phyloP scores from a whole-genome alignment of 2,797 vertebrate genomes.

The Melanotaenia trifasciata region DNA sequence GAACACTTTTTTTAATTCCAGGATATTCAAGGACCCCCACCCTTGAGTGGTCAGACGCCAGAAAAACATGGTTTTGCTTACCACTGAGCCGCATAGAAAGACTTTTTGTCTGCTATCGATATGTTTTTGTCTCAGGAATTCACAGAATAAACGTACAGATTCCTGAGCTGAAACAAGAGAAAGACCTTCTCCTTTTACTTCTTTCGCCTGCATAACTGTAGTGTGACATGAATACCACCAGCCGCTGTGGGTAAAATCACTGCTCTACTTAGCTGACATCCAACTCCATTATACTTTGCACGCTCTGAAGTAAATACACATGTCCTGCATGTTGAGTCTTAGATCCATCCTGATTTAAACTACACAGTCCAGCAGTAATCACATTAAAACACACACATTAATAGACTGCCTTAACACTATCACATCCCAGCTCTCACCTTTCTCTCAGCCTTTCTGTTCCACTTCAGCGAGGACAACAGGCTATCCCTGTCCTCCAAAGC shows the following conservation, averaged over 20 bases:
- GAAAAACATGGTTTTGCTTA: background rate
- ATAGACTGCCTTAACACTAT: conserved; percentile 57
- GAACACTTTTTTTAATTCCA: too few species aligned
- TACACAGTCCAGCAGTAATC: conserved; percentile 36
- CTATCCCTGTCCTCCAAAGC: conserved; percentile 79
- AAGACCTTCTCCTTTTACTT: conserved; percentile 19
- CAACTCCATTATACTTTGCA: conserved; percentile 33
- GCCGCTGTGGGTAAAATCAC: conserved; percentile 35
- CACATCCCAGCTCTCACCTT: conserved; percentile 61
- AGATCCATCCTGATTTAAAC: conserved; percentile 37
- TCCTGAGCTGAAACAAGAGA: conserved; percentile 27
- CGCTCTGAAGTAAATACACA: conserved; percentile 19
- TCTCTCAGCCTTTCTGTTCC: conserved; percentile 71
- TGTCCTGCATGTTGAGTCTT: conserved; percentile 5
- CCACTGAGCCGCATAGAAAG: background rate
- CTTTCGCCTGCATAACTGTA: conserved; percentile 25
- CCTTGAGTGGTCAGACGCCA: too few species aligned
- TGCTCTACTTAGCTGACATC: conserved; percentile 52
- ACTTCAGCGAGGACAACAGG: conserved; percentile 79
- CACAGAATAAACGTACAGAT: conserved; percentile 8
- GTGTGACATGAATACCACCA: conserved; percentile 36
- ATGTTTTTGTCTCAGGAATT: conserved; percentile 8
- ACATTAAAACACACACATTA: conserved; percentile 61
- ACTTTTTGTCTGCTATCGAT: background rate
- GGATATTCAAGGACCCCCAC: too few species aligned